These are phyloP conservation scores for Prionailurus viverrinus DNA, from an alignment of 2,113 vertebrate species.

Conservation along the genomic window DNA sequence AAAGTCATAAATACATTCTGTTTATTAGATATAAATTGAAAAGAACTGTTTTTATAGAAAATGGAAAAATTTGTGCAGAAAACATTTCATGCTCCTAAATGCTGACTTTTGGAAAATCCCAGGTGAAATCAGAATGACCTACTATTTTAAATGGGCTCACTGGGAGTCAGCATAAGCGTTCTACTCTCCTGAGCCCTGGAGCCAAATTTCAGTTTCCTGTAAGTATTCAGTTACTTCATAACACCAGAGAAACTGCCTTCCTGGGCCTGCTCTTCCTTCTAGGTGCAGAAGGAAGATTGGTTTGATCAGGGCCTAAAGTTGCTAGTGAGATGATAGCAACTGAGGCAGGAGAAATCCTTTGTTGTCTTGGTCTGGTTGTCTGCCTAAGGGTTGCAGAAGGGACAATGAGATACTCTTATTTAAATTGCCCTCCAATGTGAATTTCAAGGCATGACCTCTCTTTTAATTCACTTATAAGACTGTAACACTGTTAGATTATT, in stretches of 20 bases:
- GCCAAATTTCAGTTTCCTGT: constrained; percentile 18
- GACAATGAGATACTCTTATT: background rate
- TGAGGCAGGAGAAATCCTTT: background rate
- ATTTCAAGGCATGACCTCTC: background rate
- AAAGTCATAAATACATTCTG: background rate
- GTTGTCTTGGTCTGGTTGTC: background rate
- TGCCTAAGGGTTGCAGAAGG: background rate
- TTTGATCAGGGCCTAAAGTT: background rate
- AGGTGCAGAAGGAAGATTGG: background rate
- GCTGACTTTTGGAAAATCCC: constrained; percentile 27
- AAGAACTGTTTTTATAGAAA: background rate
- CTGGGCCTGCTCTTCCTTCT: background rate
- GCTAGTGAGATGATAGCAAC: background rate
- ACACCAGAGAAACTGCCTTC: background rate
- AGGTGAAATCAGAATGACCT: background rate
- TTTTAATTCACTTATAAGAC: background rate
- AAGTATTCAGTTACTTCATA: background rate
- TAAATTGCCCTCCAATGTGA: background rate
- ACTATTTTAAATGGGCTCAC: background rate
- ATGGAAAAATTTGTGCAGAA: background rate
- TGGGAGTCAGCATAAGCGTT: background rate
- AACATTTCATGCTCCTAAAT: background rate
- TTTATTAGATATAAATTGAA: background rate
- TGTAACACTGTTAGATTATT: background rate
- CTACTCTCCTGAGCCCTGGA: background rate